Conservation (phyloP, 2,113 vertebrate genomes). For the Sprattus sprattus region DNA sequence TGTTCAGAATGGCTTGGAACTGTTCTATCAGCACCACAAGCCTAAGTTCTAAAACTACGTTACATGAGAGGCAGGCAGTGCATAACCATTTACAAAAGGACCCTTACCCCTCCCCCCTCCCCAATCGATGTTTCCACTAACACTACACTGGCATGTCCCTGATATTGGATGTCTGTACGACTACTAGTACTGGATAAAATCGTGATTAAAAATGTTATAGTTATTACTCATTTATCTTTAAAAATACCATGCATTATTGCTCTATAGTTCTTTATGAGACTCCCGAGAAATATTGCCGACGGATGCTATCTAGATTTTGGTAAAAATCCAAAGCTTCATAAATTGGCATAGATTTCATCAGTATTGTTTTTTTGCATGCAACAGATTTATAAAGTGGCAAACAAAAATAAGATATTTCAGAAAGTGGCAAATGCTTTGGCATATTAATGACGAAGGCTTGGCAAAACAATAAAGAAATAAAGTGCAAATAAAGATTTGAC, state of each 20-base stretch:
- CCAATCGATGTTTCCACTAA: slow-evolving; percentile 59
- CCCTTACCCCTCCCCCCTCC: slow-evolving; percentile 55
- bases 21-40: slow-evolving; percentile 68
- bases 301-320: slow-evolving; percentile 73
- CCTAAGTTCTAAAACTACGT: slow-evolving; percentile 74
- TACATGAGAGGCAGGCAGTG: slow-evolving; percentile 82
- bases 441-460: slow-evolving; percentile 77
- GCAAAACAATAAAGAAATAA: slow-evolving; percentile 66
- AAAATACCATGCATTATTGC: slow-evolving; percentile 86
- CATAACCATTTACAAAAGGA: slow-evolving; percentile 78
- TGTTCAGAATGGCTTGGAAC: slow-evolving; percentile 49
- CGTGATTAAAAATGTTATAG: slow-evolving; percentile 69
- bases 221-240: slow-evolving; percentile 65
- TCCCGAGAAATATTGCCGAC: slow-evolving; percentile 77
- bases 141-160: slow-evolving; percentile 79
- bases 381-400: slow-evolving; percentile 68
- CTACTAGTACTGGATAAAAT: slow-evolving; percentile 74
- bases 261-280: slow-evolving; percentile 69
- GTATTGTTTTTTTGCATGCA: slow-evolving; percentile 73
- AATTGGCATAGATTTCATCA: slow-evolving; percentile 83
- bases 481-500: slow-evolving; percentile 70
- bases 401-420: slow-evolving; percentile 63
- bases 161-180: slow-evolving; percentile 73
- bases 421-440: slow-evolving; percentile 90
- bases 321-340: slow-evolving; percentile 74